Percentiles rank a stretch among this genome's conserved stretches.
Evolutionary conservation across 2,888 invertebrate genomes (phyloP).

Genomic region (Megalurothrips usitatus): DNA sequence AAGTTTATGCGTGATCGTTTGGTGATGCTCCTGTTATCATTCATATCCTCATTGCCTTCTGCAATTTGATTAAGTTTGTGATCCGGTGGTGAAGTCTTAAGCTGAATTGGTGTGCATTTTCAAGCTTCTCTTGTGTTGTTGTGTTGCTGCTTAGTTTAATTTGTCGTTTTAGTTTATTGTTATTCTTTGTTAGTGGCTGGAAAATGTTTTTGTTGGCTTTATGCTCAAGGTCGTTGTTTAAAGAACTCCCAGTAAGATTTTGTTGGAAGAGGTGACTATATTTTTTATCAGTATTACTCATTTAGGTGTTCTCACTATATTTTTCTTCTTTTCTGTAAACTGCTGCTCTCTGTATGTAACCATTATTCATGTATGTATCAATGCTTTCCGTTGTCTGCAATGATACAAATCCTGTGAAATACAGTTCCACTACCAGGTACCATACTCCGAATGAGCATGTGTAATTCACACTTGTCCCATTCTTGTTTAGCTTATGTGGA

Average conservation of each 20-base stretch:
- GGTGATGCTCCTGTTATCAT: not conserved
- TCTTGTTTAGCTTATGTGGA: too few species aligned
- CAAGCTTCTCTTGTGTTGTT: not conserved
- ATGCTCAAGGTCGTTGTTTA: not conserved
- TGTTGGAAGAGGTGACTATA: not conserved
- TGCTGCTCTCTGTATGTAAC: not conserved
- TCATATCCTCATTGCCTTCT: not conserved
- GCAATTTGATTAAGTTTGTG: not conserved
- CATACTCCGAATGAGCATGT: too few species aligned
- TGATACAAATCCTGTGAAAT: too few species aligned
- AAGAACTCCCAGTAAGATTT: not conserved
- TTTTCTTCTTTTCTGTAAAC: not conserved
- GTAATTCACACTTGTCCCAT: too few species aligned
- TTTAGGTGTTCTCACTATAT: not conserved
- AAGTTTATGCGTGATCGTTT: not conserved
- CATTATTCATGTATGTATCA: not conserved
- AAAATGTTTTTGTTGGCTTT: not conserved
- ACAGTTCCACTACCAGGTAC: too few species aligned
- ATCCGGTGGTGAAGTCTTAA: not conserved
- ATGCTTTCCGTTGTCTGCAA: not conserved
- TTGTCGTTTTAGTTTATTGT: not conserved
- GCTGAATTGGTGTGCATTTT: not conserved
- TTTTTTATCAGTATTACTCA: slow-evolving; percentile 16
- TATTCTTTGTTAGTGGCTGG: not conserved
- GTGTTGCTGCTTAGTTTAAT: not conserved